Evolutionary conservation across 2,113 vertebrate species (phyloP).

Genomic region (Pseudopodoces humilis): DNA sequence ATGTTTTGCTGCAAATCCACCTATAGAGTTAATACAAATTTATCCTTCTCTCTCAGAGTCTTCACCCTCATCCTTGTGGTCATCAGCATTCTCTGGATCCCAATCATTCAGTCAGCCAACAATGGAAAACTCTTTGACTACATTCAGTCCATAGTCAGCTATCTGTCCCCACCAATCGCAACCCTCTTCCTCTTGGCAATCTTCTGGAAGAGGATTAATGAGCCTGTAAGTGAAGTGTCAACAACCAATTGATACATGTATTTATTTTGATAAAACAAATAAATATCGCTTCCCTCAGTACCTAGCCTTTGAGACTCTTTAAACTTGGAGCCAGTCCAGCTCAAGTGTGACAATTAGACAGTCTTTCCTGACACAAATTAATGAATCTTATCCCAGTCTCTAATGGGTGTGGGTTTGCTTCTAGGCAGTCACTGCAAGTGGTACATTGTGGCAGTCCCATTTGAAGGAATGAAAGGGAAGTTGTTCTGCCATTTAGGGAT

Average conservation of each 20-base stretch:
- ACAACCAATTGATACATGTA: not conserved
- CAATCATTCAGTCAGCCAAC: conserved; percentile 90
- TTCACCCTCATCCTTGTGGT: conserved; percentile 86
- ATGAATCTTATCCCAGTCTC: not conserved
- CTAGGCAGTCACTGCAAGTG: not conserved
- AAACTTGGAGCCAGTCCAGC: not conserved
- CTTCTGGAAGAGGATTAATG: conserved; percentile 91
- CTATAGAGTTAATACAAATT: not conserved
- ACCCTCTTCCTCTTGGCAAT: conserved; percentile 91
- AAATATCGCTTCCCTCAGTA: not conserved
- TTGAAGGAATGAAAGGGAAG: not conserved
- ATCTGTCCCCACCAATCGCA: conserved; percentile 89
- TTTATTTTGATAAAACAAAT: not conserved
- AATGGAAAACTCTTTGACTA: conserved; percentile 95
- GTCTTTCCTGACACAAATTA: not conserved
- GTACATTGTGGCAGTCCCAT: not conserved
- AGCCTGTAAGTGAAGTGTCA: conserved; percentile 78
- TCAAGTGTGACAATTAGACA: not conserved
- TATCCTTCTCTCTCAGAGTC: conserved; percentile 72
- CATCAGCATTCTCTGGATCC: conserved; percentile 94
- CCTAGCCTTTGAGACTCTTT: not conserved
- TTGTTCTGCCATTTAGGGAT: not conserved
- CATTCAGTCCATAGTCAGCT: conserved; percentile 92
- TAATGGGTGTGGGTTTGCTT: not conserved
- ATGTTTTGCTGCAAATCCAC: not conserved